Evolutionary conservation across 2,113 vertebrate genomes (phyloP).

Genomic region (Chlorodrepanis virens): DNA sequence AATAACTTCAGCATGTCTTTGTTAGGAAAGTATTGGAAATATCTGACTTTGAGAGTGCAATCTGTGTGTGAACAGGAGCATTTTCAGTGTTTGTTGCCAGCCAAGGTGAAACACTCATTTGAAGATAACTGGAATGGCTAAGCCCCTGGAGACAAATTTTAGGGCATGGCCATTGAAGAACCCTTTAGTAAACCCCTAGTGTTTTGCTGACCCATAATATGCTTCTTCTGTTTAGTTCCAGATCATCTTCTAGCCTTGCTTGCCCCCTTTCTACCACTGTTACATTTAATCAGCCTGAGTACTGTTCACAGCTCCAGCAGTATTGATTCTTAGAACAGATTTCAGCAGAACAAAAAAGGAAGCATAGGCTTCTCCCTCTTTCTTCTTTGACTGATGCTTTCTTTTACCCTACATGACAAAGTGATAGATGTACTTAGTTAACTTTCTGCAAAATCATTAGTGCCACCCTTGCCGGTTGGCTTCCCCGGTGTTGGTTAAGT

Average conservation of each 20-base stretch:
- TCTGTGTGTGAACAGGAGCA: background rate
- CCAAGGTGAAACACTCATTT: background rate
- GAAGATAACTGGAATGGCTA: background rate
- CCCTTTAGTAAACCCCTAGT: background rate
- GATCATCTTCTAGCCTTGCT: background rate
- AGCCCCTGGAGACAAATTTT: background rate
- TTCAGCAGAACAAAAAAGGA: constrained; percentile 54
- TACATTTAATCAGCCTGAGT: constrained; percentile 51
- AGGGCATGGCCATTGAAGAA: background rate
- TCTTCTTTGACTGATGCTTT: constrained; percentile 71
- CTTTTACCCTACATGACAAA: constrained; percentile 71
- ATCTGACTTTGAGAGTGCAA: background rate
- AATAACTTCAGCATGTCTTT: background rate
- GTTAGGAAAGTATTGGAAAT: background rate
- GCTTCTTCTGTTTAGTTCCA: background rate
- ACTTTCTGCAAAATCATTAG: constrained; percentile 74
- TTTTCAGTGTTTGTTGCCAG: background rate
- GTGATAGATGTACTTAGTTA: constrained; percentile 79
- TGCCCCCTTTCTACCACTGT: background rate
- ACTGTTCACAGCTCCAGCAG: background rate
- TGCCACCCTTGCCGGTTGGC: constrained; percentile 58
- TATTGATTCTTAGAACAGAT: constrained; percentile 69
- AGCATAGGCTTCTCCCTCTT: constrained; percentile 29
- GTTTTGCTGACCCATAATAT: background rate
- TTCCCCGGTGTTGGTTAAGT: constrained; percentile 64